These are phyloP conservation scores for Timema cristinae DNA, from an alignment of 2,888 invertebrate species.

Conservation along the genomic window DNA sequence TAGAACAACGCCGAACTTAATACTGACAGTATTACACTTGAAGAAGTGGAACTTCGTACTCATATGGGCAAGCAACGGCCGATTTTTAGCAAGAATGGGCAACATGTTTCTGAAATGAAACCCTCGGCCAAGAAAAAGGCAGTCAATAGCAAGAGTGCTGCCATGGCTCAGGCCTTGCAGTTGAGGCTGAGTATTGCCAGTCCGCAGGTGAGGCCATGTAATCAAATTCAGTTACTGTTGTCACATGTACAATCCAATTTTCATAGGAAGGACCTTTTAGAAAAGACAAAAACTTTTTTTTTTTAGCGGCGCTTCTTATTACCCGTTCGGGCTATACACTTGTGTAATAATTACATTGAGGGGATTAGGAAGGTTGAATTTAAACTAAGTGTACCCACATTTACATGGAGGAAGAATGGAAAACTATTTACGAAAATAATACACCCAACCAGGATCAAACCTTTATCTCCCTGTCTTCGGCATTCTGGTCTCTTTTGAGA, in stretches of 20 bases:
- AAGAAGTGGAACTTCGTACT: slow-evolving; percentile 59
- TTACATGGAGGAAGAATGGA: too few species aligned
- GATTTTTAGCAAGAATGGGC: slow-evolving; percentile 10
- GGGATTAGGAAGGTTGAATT: too few species aligned
- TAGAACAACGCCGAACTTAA: slow-evolving; percentile 72
- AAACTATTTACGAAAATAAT: too few species aligned
- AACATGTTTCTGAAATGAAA: slow-evolving; percentile 11
- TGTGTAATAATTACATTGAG: too few species aligned
- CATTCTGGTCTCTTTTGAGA: too few species aligned
- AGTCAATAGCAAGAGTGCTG: background rate
- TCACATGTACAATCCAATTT: background rate
- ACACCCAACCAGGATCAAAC: too few species aligned
- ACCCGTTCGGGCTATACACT: too few species aligned
- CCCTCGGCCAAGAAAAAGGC: slow-evolving; percentile 14
- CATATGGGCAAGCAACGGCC: slow-evolving; percentile 35
- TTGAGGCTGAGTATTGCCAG: slow-evolving; percentile 14
- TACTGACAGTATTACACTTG: slow-evolving; percentile 69
- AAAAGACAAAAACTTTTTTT: too few species aligned
- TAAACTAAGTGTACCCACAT: too few species aligned
- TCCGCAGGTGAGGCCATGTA: slow-evolving; percentile 21
- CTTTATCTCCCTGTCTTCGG: too few species aligned
- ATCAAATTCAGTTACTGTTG: background rate
- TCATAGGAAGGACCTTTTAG: too few species aligned
- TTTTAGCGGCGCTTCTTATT: too few species aligned
- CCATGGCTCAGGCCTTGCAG: slow-evolving; percentile 4